Percentiles rank a stretch among this genome's conserved stretches.
These are phyloP conservation scores for Caenorhabditis inopinata DNA, from an alignment of 1,140 invertebrate species.

Conservation along the genomic window DNA sequence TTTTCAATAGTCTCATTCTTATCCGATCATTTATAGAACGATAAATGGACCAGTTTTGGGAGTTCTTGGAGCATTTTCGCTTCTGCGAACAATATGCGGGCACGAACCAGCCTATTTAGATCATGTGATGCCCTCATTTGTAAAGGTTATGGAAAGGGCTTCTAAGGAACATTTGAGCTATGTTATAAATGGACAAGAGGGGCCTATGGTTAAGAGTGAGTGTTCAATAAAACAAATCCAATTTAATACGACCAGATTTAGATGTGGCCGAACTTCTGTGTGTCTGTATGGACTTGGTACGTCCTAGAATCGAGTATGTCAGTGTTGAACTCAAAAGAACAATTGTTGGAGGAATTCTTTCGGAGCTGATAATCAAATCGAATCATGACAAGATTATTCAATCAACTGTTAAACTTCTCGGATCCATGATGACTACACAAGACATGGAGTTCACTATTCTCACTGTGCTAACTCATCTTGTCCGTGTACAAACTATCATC, in stretches of 20 bases:
- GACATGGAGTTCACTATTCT: neutral
- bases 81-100: conserved; percentile 6
- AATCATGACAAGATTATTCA: conserved; percentile 4
- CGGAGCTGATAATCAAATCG: conserved; percentile 7
- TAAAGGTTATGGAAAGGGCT: conserved; percentile 31
- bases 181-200: neutral
- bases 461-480: neutral
- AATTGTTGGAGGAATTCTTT: neutral
- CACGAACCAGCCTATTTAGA: conserved; percentile 29
- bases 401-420: neutral
- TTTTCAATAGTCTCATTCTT: neutral
- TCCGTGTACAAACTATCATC: neutral
- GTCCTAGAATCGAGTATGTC: neutral
- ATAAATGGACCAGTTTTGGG: neutral
- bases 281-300: conserved; percentile 1
- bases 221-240: neutral
- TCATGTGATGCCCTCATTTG: neutral
- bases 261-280: neutral
- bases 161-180: conserved; percentile 2
- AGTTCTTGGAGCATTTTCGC: neutral
- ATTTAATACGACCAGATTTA: neutral
- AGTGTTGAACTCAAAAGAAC: neutral
- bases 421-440: neutral
- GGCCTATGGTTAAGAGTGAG: neutral
- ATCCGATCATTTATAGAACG: neutral